Base-by-base conservation (phyloP, 2,113 vertebrate genomes). In the Poicephalus meyeri region DNA sequence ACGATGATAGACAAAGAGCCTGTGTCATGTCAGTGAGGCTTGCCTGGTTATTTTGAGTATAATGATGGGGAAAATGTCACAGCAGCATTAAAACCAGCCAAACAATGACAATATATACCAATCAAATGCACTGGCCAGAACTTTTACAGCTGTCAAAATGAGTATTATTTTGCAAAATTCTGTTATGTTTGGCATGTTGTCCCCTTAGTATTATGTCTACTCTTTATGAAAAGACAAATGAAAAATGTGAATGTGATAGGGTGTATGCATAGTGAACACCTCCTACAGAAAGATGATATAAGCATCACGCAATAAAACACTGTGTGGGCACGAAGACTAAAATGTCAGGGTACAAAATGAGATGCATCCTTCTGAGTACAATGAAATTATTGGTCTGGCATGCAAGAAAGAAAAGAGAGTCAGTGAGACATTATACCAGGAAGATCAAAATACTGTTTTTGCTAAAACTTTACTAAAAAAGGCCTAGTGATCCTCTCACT, bases 381-480 rank as follows among this genome's bases (percentile, higher is more conserved):
- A 70, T 9, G 23, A 88, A 80, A 86, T 86, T 58, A 80, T 21
- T 78, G 26, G 46, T 42, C 64, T 93, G 31, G 25, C 56, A 53
- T 39, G 86, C 37, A 80, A 78, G 60, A 94, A 80, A 80, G n/a
- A 25, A 86, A 93, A 94, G 53, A 25, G 91, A 86, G 33, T 4
- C 39, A 83, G 2, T 66, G 17, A 88, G 39, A 46, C 16, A 37
- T 70, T 52, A 65, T 11, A 70, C 14, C 49, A 55, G 39, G 39
- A 88, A 83, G 71, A 94, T 52, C 58, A 90, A 94, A 94, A 88
- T 31, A 82, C 4, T 16, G 25, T 53, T 90, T 95, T 63, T 92
- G 49, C n/a, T 77, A 46, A 72, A 58, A 82, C 53, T 85, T 83
- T 35, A 47, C 82, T 58, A 52, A 74, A 87, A 79, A 87, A 69